These are phyloP conservation scores for Anthopleura sola DNA, from an alignment of 64 coral and sea anemone genomes.

Conservation along the genomic window DNA sequence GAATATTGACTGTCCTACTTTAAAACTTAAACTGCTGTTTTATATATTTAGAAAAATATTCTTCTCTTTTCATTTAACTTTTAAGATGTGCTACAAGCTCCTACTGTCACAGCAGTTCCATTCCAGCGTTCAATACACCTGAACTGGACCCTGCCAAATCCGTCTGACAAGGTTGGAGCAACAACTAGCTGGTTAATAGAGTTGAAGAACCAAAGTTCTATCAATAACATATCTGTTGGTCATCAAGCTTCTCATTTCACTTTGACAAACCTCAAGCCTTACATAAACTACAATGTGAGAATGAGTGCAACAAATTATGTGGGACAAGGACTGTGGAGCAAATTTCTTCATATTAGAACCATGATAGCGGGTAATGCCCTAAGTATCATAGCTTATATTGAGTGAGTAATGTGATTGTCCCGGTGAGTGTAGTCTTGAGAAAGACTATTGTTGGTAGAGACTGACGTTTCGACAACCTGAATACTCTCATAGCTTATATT, in stretches of 20 bases:
- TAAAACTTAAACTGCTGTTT: no score
- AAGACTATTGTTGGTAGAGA: no score
- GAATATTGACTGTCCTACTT: no score
- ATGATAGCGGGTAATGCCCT: background rate
- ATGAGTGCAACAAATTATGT: background rate
- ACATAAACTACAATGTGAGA: background rate
- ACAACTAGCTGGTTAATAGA: background rate
- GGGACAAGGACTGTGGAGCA: conserved; percentile 2
- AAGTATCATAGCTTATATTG: background rate
- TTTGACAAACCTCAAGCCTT: background rate
- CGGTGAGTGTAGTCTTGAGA: no score
- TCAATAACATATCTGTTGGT: background rate
- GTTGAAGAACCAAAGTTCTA: background rate
- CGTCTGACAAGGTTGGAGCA: background rate
- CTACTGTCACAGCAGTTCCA: background rate
- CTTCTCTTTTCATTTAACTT: background rate
- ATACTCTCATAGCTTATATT: background rate
- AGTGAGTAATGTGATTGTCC: no score
- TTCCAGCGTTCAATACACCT: background rate
- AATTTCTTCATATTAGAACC: background rate
- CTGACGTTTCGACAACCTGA: no score
- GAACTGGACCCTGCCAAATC: background rate
- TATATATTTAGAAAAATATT: background rate
- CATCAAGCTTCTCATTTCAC: background rate
- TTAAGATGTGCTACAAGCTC: background rate